Conservation (phyloP, 2,797 vertebrate species). For the Pempheris klunzingeri region DNA sequence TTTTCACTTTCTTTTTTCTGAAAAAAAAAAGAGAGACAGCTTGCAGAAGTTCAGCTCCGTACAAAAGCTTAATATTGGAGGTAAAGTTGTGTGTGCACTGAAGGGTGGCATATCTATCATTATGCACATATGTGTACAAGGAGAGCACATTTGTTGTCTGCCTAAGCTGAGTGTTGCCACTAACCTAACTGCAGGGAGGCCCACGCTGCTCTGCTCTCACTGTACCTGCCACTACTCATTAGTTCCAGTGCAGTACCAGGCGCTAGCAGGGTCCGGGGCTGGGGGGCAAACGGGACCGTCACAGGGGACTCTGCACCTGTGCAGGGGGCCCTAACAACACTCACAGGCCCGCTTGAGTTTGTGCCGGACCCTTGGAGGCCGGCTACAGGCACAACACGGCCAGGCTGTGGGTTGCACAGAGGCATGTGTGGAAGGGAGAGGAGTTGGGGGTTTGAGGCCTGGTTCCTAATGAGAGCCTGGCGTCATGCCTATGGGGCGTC, state of each 20-base stretch:
- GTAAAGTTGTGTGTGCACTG: conserved; percentile 35
- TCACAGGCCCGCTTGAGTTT: conserved; percentile 56
- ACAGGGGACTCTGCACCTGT: conserved; percentile 88
- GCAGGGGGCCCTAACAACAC: conserved; percentile 75
- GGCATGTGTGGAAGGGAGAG: conserved; percentile 44
- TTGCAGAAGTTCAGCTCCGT: not conserved
- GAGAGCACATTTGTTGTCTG: conserved; percentile 61
- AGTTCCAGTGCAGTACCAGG: conserved; percentile 89
- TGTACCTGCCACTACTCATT: conserved; percentile 92
- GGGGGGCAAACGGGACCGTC: conserved; percentile 71
- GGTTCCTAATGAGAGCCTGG: conserved; percentile 85
- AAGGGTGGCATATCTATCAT: conserved; percentile 42
- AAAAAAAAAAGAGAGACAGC: not conserved
- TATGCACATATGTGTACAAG: conserved; percentile 53
- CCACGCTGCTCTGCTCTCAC: conserved; percentile 62
- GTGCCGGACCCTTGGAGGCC: conserved; percentile 75
- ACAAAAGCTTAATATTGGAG: not conserved
- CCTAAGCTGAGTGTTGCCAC: conserved; percentile 63
- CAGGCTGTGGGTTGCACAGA: conserved; percentile 57
- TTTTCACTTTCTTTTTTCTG: not conserved
- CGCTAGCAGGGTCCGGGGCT: conserved; percentile 79
- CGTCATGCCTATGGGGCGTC: conserved; percentile 83
- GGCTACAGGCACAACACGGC: conserved; percentile 70
- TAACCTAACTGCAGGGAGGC: conserved; percentile 77
- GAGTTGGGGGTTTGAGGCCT: conserved; percentile 69